phyloP scores from a whole-genome alignment of 2,888 invertebrate genomes.

The Gerris lacustris region DNA sequence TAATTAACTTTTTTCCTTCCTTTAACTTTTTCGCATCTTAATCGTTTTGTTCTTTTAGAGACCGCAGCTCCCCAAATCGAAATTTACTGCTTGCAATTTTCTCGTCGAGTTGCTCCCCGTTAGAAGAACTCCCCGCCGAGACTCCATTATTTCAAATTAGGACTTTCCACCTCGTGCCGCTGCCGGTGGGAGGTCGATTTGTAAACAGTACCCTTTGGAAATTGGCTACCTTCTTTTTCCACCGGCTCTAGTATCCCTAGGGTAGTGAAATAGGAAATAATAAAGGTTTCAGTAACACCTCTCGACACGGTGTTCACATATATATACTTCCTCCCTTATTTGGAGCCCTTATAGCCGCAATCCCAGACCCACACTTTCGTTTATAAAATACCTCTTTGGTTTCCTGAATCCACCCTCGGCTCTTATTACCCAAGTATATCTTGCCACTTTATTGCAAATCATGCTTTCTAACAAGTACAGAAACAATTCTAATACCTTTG shows the following conservation, averaged over 20 bases:
- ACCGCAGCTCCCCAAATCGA: background rate
- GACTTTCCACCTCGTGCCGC: background rate
- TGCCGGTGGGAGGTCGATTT: background rate
- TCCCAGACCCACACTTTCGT: too few relatives aligned
- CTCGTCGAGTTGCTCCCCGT: background rate
- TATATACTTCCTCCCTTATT: too few relatives aligned
- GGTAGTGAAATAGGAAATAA: background rate
- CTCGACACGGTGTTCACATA: too few relatives aligned
- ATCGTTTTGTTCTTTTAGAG: too few relatives aligned
- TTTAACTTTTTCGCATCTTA: too few relatives aligned
- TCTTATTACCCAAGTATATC: background rate
- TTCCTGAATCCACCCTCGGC: slow-evolving; percentile 9
- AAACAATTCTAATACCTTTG: too few relatives aligned
- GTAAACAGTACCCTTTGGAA: background rate
- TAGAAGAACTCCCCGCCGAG: background rate
- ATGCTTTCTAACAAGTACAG: too few relatives aligned
- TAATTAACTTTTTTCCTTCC: too few relatives aligned
- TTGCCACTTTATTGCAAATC: too few relatives aligned
- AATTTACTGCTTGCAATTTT: background rate
- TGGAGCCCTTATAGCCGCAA: too few relatives aligned
- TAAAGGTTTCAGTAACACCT: background rate
- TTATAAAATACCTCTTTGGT: background rate
- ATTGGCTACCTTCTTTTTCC: background rate
- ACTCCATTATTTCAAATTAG: slow-evolving; percentile 5
- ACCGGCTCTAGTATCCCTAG: background rate